phyloP scores from a whole-genome alignment of 2,888 invertebrate species.

The Chloromyia formosa region DNA sequence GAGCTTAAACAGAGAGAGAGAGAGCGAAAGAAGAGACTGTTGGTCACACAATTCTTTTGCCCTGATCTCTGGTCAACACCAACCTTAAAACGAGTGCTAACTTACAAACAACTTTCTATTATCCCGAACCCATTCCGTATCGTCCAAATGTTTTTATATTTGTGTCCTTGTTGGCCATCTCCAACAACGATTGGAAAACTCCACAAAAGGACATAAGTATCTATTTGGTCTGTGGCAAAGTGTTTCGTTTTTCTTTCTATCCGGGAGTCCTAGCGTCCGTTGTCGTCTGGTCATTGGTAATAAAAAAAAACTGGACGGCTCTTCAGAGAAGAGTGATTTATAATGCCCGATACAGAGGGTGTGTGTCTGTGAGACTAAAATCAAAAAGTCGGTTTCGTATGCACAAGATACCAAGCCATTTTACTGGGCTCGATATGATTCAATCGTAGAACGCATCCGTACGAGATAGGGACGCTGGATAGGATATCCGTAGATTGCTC shows the following conservation, averaged over 20 bases:
- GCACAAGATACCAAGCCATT: background rate
- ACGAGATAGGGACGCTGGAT: background rate
- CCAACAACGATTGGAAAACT: background rate
- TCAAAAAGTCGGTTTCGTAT: too few relatives aligned
- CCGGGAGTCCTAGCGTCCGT: too few relatives aligned
- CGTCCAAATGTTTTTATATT: conserved; percentile 2
- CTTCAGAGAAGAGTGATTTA: conserved; percentile 35
- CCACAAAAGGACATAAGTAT: conserved; percentile 16
- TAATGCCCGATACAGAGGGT: background rate
- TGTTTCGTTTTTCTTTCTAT: background rate
- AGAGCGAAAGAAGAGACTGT: background rate
- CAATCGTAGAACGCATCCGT: conserved; percentile 1
- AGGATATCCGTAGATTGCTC: background rate
- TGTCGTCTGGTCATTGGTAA: too few relatives aligned
- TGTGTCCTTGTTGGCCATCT: background rate
- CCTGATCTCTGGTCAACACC: background rate
- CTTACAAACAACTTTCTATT: conserved; percentile 28
- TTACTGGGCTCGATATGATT: conserved; percentile 18
- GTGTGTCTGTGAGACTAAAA: too few relatives aligned
- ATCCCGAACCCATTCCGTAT: background rate
- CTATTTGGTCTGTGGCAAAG: conserved; percentile 22
- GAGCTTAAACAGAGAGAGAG: too few relatives aligned
- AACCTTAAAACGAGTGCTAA: background rate
- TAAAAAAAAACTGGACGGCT: conserved; percentile 33
- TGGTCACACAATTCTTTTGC: conserved; percentile 8